Conservation (phyloP, 2,113 vertebrate species). For the Nerophis lumbriciformis region DNA sequence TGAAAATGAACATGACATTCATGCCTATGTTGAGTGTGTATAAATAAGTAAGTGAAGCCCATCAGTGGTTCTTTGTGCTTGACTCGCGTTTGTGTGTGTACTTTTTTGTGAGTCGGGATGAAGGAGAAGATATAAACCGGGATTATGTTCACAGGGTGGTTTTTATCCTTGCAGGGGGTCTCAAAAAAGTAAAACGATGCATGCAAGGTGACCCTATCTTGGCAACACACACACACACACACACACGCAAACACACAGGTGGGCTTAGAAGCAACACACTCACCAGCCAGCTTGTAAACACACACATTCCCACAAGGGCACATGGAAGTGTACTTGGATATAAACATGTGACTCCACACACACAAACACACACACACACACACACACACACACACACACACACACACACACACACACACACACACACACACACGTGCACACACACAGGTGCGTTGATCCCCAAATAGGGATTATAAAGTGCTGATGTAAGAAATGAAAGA, state of each 20-base stretch:
- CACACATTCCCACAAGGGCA: conserved; percentile 10
- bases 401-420: conserved; percentile 21
- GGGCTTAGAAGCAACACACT: conserved; percentile 8
- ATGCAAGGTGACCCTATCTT: conserved; percentile 69
- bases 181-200: conserved; percentile 63
- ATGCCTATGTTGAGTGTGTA: neutral
- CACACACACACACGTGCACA: conserved; percentile 1
- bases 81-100: conserved; percentile 9
- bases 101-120: conserved; percentile 40
- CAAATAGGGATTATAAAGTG: conserved; percentile 27
- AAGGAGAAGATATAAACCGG: conserved; percentile 65
- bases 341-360: conserved; percentile 28
- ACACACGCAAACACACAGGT: conserved; percentile 24
- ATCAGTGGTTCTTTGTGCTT: neutral
- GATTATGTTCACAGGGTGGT: conserved; percentile 71
- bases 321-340: conserved; percentile 5
- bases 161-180: conserved; percentile 72
- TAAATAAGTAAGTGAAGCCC: too few species aligned
- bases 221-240: conserved; percentile 29
- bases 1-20: too few species aligned
- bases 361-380: conserved; percentile 4
- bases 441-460: conserved; percentile 19
- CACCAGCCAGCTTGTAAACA: conserved; percentile 14
- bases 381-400: neutral
- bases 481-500: conserved; percentile 63